Evolutionary conservation across 2,113 vertebrate species (phyloP).

Genomic region (Falcunculus frontatus): DNA sequence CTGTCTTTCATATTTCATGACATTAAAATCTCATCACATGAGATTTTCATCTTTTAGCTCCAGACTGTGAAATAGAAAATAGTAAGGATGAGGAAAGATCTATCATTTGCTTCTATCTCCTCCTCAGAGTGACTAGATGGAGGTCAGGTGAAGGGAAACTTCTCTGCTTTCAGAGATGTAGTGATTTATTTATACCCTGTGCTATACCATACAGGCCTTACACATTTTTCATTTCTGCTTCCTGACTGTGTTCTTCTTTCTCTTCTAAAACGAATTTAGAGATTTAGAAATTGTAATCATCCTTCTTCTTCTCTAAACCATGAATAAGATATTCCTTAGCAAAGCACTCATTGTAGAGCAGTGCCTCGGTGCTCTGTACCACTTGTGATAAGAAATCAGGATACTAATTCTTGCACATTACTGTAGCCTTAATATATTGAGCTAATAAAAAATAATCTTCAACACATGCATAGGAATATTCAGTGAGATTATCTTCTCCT

Average conservation of each 20-base stretch:
- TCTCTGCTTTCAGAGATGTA: neutral
- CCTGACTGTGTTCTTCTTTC: neutral
- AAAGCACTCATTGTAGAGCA: neutral
- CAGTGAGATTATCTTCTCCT: neutral
- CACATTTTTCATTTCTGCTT: neutral
- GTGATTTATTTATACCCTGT: neutral
- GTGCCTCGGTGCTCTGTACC: neutral
- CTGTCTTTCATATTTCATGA: neutral
- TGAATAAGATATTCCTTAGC: neutral
- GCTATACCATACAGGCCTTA: neutral
- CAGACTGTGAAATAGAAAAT: neutral
- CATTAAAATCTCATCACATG: neutral
- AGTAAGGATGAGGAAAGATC: neutral
- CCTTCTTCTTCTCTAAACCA: neutral
- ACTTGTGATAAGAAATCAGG: conserved; percentile 1
- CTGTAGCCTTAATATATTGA: conserved; percentile 7
- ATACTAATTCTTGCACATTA: neutral
- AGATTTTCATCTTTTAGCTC: neutral
- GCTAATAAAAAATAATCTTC: neutral
- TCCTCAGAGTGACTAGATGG: neutral
- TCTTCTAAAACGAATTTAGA: neutral
- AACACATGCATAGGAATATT: neutral
- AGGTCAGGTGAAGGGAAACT: neutral
- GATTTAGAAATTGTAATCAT: neutral
- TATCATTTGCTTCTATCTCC: neutral